phyloP scores from a whole-genome alignment of 2,113 vertebrate genomes.

The Poeciliopsis turrubarensis region DNA sequence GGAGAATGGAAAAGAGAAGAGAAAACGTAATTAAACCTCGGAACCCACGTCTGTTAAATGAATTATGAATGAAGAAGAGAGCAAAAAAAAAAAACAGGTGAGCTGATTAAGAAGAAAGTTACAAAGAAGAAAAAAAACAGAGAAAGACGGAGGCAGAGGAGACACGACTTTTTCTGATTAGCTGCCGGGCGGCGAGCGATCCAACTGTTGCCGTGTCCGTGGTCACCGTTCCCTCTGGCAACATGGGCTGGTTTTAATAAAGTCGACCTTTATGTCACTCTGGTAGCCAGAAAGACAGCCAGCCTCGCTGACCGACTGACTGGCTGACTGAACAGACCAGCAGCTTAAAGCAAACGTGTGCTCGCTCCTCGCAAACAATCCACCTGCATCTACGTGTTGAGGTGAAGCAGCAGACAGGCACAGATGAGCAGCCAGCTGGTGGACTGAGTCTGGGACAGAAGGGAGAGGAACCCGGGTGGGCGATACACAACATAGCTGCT shows the following conservation, averaged over 20 bases:
- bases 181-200: conserved; percentile 50
- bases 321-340: conserved; percentile 12
- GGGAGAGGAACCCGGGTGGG: conserved; percentile 40
- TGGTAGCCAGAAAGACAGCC: conserved; percentile 23
- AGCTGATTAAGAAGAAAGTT: conserved; percentile 10
- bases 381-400: conserved; percentile 17
- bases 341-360: conserved; percentile 16
- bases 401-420: conserved; percentile 33
- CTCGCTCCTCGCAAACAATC: conserved; percentile 18
- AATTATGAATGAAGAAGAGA: conserved; percentile 12
- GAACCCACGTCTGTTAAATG: conserved; percentile 27
- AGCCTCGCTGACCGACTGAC: conserved; percentile 8
- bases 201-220: conserved; percentile 45
- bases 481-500: conserved; percentile 43
- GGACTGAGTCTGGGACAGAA: conserved; percentile 46
- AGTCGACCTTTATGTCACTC: conserved; percentile 66
- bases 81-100: conserved; percentile 40
- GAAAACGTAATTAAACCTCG: conserved; percentile 29
- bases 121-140: conserved; percentile 33
- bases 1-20: conserved; percentile 12
- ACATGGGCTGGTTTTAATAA: conserved; percentile 73
- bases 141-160: conserved; percentile 32
- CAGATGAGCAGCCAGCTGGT: conserved; percentile 59
- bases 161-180: conserved; percentile 66
- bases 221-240: conserved; percentile 54